These are phyloP conservation scores for Pocillopora grandis DNA, from an alignment of 92 coral and sea anemone genomes.

Conservation along the genomic window DNA sequence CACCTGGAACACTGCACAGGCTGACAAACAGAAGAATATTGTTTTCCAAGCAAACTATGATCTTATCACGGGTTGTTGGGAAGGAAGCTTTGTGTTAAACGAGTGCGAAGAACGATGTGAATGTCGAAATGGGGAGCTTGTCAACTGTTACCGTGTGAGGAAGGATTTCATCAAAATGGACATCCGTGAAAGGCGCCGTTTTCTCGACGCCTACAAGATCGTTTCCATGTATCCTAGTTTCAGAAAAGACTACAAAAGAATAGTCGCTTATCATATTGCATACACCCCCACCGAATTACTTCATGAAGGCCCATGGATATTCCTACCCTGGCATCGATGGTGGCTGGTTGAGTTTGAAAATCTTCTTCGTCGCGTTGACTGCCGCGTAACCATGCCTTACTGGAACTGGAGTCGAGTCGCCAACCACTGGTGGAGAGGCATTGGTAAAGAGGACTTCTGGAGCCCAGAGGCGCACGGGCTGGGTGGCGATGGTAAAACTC, in stretches of 20 bases:
- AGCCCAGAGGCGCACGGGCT: slow-evolving; percentile 50
- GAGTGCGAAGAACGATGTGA: slow-evolving; percentile 29
- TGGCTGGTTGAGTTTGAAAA: slow-evolving; percentile 46
- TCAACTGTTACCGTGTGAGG: slow-evolving; percentile 32
- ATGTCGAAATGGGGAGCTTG: slow-evolving; percentile 7
- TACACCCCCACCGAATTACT: slow-evolving; percentile 29
- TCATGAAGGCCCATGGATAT: slow-evolving; percentile 41
- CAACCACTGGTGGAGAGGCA: slow-evolving; percentile 48
- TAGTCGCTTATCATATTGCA: slow-evolving; percentile 16
- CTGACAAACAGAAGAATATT: background rate
- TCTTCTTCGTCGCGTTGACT: slow-evolving; percentile 48
- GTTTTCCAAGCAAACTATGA: too few species aligned
- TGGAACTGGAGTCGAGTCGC: slow-evolving; percentile 63
- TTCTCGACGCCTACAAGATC: slow-evolving; percentile 13
- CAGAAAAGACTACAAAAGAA: slow-evolving; percentile 4
- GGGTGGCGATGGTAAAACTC: slow-evolving; percentile 50
- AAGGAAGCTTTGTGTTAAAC: slow-evolving; percentile 21
- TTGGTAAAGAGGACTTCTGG: slow-evolving; percentile 35
- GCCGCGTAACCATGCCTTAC: slow-evolving; percentile 52
- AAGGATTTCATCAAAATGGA: slow-evolving; percentile 30
- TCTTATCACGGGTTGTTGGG: too few species aligned
- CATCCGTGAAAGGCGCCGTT: slow-evolving; percentile 4
- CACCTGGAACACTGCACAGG: background rate
- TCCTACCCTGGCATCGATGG: slow-evolving; percentile 68
- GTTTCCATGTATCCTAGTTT: slow-evolving; percentile 5